Base-by-base conservation (phyloP, 2,113 vertebrate genomes). In the Notarius quadriscutis region DNA sequence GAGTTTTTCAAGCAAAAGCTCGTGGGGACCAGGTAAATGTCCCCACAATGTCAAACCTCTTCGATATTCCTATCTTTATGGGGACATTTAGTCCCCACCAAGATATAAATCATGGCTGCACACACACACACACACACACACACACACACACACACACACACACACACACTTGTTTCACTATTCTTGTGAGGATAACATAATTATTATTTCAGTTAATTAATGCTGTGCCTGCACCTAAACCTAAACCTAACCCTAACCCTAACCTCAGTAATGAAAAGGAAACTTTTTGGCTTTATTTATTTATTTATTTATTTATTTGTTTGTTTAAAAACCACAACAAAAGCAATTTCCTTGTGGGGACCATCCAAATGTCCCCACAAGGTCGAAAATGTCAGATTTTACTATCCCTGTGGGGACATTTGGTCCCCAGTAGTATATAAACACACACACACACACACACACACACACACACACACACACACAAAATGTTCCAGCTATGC, bases 391-490 rank as follows among this genome's bases (percentile, higher is more conserved):
- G 0, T 1, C 4, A n/a, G 10, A 12, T n/a, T 9, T 67, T 10
- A 17, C 25, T 67, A 67, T n/a, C 22, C 7, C 11, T n/a, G n/a
- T n/a, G 22, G 63, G 9, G 25, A 67, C 15, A 71, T 69, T 65
- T 65, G 14, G 10, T 65, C 25, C 1, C 22, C 25, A 65, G 7
- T 18, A 1, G 20, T 20, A 34, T n/a, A 1, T 7, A 8, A 9
- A 48, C 41, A 75, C 8, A 15, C 5, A 25, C 20, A 25, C 7
- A 65, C 62, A 67, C 67, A 67, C 63, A 89, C 87, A 88, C 82
- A 87, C 86, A 87, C 78, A 88, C 85, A 82, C 82, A 87, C 30
- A 90, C 89, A 90, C 89, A 90, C 89, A 93, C 25, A 53, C 20
- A n/a, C 20, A 72, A 1, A 41, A 48, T 48, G 69, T 93, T 92